Evolutionary conservation across 2,888 invertebrate species (phyloP).

Genomic region (Caradrina kadenii): DNA sequence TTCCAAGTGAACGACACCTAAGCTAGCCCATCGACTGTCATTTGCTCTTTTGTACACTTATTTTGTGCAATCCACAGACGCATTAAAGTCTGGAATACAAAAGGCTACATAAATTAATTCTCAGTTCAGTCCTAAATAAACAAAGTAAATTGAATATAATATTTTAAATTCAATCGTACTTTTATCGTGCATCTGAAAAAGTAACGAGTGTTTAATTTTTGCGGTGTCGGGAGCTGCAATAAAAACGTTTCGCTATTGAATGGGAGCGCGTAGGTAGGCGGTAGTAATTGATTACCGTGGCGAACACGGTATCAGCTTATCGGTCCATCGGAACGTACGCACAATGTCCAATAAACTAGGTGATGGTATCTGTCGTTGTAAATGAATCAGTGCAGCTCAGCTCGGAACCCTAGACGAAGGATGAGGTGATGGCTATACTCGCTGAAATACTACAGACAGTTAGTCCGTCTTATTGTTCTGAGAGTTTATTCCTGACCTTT

Average conservation of each 20-base stretch:
- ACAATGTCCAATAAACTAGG: conserved; percentile 89
- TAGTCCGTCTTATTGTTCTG: conserved; percentile 50
- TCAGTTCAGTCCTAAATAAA: conserved; percentile 71
- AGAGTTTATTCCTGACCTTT: conserved; percentile 51
- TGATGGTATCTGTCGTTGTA: conserved; percentile 85
- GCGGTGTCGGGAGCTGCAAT: conserved; percentile 77
- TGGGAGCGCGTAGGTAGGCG: conserved; percentile 73
- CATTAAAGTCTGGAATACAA: conserved; percentile 39
- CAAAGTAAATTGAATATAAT: conserved; percentile 72
- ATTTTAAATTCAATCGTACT: conserved; percentile 75
- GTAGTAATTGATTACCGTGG: conserved; percentile 85
- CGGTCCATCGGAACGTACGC: conserved; percentile 80
- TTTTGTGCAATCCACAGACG: conserved; percentile 25
- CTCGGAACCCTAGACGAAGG: conserved; percentile 65
- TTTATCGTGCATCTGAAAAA: conserved; percentile 77
- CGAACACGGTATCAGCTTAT: conserved; percentile 84
- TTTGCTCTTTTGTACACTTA: conserved; percentile 37
- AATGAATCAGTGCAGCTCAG: conserved; percentile 85
- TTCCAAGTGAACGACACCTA: conserved; percentile 50
- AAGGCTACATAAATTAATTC: conserved; percentile 58
- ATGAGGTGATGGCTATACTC: conserved; percentile 51
- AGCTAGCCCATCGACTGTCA: conserved; percentile 35
- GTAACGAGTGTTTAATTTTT: conserved; percentile 85
- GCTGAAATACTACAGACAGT: conserved; percentile 32
- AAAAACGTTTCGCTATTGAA: conserved; percentile 82